A percentile compares a stretch with the other conserved stretches of the same genome.
Evolutionary conservation across 30 jellyfish, hydroid and myxozoan species (phyloP).

Genomic region (Hydra vulgaris): DNA sequence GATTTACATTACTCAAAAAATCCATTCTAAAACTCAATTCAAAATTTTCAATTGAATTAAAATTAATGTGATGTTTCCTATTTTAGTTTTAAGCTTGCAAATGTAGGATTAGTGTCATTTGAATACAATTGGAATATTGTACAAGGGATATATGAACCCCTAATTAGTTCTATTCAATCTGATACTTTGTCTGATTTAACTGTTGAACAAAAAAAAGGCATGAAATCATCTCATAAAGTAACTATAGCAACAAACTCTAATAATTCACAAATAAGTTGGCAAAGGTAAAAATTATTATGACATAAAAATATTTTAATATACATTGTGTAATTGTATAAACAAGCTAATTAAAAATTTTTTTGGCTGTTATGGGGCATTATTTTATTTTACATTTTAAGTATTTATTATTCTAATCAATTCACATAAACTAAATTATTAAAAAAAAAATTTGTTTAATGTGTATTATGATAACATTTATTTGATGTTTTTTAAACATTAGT

Average conservation of each 20-base stretch:
- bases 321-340: neutral
- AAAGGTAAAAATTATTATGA: neutral
- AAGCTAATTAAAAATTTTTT: too few species aligned
- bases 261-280: neutral
- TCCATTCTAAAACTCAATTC: too few species aligned
- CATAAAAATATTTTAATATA: neutral
- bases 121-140: constrained; percentile 48
- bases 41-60: too few species aligned
- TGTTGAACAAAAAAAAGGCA: constrained; percentile 12
- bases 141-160: constrained; percentile 37
- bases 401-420: too few species aligned
- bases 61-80: too few species aligned
- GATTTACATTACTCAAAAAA: too few species aligned
- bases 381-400: too few species aligned
- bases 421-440: too few species aligned
- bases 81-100: constrained; percentile 48
- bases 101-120: constrained; percentile 53
- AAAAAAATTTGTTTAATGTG: too few species aligned
- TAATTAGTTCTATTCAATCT: neutral
- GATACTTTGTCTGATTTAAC: neutral
- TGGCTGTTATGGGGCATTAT: too few species aligned
- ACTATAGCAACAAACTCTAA: too few species aligned
- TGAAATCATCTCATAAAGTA: constrained; percentile 39
- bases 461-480: too few species aligned
- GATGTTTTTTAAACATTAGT: neutral